Evolutionary conservation across 2,888 invertebrate genomes (phyloP), one percentile per base, ranked within the genome.

Genomic region (Phengaris arion): DNA sequence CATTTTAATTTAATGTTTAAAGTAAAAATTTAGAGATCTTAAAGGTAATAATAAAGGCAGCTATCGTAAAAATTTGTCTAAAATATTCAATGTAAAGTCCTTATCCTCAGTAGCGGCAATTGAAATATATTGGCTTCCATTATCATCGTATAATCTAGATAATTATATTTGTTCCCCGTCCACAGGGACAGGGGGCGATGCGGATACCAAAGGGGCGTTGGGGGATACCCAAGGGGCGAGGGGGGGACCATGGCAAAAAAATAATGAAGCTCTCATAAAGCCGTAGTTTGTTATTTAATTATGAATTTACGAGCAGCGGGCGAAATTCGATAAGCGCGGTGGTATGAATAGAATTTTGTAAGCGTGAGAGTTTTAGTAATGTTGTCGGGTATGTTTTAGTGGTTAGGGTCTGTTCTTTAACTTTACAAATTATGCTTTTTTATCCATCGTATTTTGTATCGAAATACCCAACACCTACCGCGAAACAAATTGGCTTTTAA

Each of bases 201-300:
- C 7, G 51, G 70, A 52, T 51, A 70, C 59, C 35, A 13, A 52
- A 8, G 72, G 52, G 35, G n/a, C 51, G 64, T 10, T 9, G 15
- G 51, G 70, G 22, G 6, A 1, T 48, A 48, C 12, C 6, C 8
- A 12, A 68, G 15, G 2, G 69, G 8, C 8, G 3, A 35, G 1
- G 13, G 35, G 74, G 77, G 77, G 77, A 78, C 76, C 78, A 79
- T 75, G 81, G 82, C 22, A 85, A 86, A 85, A 90, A 89, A 87
- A 86, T 86, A 90, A 91, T 89, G 89, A 86, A 89, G 89, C 88
- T 82, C 85, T 80, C 80, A 81, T 88, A 88, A 86, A 85, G 86
- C 85, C 84, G 86, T 86, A 89, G 89, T 87, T 86, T 84, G 85
- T 88, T 90, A 90, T 91, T 92, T 91, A 91, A 92, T 92, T 92